Conservation (phyloP, 2,113 vertebrate species). For the Glaucidium brasilianum region DNA sequence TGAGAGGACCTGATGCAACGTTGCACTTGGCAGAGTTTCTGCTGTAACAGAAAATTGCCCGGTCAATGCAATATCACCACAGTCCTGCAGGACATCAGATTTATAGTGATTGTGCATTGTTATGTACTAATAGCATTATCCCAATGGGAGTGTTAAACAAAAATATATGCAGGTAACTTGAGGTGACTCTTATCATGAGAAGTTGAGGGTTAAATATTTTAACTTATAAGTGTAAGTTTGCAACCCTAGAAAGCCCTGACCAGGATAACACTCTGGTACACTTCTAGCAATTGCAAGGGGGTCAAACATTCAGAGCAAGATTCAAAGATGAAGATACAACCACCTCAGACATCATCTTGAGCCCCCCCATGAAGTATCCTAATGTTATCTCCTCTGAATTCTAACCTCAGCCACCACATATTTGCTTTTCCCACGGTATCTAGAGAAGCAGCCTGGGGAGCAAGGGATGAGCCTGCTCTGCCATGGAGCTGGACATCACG, state of each 20-base stretch:
- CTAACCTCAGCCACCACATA: not conserved
- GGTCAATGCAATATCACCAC: accelerated
- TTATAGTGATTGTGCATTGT: not conserved
- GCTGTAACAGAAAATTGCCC: not conserved
- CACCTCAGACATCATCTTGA: not conserved
- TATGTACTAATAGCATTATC: not conserved
- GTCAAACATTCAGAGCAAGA: not conserved
- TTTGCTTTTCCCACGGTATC: not conserved
- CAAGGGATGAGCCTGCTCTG: not conserved
- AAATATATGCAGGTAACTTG: not conserved
- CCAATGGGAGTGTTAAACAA: not conserved
- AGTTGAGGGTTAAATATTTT: not conserved
- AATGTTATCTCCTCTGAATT: not conserved
- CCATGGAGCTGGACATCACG: not conserved
- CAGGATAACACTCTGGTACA: accelerated
- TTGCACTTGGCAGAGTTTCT: not conserved
- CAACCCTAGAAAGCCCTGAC: not conserved
- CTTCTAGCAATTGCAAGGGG: not conserved
- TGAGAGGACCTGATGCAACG: not conserved
- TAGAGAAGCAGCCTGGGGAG: not conserved
- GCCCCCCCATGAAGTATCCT: not conserved
- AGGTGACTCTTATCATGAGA: not conserved
- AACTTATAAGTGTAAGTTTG: not conserved
- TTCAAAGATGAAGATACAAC: not conserved
- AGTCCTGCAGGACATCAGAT: not conserved